phyloP scores from a whole-genome alignment of 2,888 invertebrate species.

The Urechis unicinctus region DNA sequence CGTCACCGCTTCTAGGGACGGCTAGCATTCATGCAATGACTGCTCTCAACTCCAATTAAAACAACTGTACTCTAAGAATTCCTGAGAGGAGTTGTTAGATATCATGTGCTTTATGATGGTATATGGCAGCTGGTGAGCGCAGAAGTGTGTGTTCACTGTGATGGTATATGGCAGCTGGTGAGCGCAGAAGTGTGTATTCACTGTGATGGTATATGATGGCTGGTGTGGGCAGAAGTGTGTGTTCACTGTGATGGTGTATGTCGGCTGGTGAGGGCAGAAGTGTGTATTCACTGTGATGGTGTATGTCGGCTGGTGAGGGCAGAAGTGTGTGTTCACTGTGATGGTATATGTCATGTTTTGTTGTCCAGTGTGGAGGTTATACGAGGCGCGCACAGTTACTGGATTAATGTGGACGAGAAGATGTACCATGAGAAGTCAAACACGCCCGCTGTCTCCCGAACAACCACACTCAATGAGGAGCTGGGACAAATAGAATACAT shows the following conservation, averaged over 20 bases:
- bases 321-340: background rate
- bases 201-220: too few species aligned
- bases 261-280: background rate
- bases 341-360: too few species aligned
- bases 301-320: too few species aligned
- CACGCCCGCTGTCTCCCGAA: slow-evolving; percentile 79
- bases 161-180: too few species aligned
- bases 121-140: background rate
- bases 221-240: too few species aligned
- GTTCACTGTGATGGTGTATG: background rate
- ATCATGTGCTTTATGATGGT: background rate
- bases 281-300: too few species aligned
- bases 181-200: too few species aligned
- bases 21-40: background rate
- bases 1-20: background rate
- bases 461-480: slow-evolving; percentile 97
- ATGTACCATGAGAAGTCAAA: slow-evolving; percentile 90
- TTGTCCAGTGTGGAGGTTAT: slow-evolving; percentile 71
- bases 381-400: slow-evolving; percentile 93
- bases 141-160: too few species aligned
- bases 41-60: background rate
- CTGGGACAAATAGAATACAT: slow-evolving; percentile 98
- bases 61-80: background rate
- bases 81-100: background rate
- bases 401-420: slow-evolving; percentile 98